phyloP scores from a whole-genome alignment of 2,797 vertebrate genomes.

The Myiotriccus ornatus region DNA sequence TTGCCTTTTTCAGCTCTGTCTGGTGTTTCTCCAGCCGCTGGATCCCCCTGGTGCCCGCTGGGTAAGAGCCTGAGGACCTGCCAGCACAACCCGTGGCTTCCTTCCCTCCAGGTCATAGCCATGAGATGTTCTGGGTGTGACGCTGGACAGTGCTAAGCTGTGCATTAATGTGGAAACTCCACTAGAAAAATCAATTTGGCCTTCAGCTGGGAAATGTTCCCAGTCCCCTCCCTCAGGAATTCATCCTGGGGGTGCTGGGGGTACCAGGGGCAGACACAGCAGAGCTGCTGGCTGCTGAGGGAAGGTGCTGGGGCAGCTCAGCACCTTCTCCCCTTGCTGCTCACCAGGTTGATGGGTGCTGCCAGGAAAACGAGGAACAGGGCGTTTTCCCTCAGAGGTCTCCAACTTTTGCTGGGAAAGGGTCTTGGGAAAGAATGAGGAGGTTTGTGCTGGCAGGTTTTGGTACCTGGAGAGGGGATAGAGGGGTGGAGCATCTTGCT shows the following conservation, averaged over 20 bases:
- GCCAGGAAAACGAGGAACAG: fast-evolving
- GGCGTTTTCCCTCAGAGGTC: background rate
- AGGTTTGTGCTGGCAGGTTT: background rate
- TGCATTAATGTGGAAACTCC: fast-evolving
- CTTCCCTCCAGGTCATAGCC: fast-evolving
- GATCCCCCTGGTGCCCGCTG: background rate
- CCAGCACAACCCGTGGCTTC: background rate
- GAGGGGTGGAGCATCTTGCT: background rate
- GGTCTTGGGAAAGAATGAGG: background rate
- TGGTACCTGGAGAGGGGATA: background rate
- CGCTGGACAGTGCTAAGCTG: background rate
- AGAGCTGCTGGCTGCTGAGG: background rate
- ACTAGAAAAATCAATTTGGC: background rate
- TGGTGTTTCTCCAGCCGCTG: background rate
- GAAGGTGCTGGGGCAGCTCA: background rate
- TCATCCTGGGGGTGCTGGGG: background rate
- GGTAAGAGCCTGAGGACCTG: background rate
- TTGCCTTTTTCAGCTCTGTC: background rate
- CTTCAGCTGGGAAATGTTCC: background rate
- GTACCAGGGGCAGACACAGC: fast-evolving
- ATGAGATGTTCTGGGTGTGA: fast-evolving
- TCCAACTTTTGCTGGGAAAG: background rate
- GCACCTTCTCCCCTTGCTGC: background rate
- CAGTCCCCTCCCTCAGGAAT: background rate
- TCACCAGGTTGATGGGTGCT: fast-evolving